phyloP scores from a whole-genome alignment of 1,140 invertebrate species.

The Pogonus chalceus region DNA sequence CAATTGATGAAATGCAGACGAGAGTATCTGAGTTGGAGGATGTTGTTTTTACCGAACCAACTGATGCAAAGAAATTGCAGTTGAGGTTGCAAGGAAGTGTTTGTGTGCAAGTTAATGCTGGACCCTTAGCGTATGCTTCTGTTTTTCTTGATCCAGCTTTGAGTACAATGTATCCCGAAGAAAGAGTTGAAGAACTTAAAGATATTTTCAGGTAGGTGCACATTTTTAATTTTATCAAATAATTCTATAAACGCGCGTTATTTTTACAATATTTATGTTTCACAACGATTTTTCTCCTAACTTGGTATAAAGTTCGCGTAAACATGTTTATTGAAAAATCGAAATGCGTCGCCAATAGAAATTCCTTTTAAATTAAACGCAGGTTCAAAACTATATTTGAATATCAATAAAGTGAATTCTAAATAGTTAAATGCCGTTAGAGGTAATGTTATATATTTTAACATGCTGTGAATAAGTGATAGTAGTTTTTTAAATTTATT shows the following conservation, averaged over 20 bases:
- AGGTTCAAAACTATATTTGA: too few relatives aligned
- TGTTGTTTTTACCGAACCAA: conserved; percentile 65
- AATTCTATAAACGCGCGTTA: neutral
- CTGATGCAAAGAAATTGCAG: conserved; percentile 83
- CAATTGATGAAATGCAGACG: conserved; percentile 83
- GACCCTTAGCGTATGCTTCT: conserved; percentile 83
- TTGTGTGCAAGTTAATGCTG: conserved; percentile 91
- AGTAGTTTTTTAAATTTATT: neutral
- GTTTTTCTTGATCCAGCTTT: conserved; percentile 72
- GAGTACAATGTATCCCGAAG: conserved; percentile 60
- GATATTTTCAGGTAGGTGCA: conserved; percentile 68
- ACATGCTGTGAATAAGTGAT: too few relatives aligned
- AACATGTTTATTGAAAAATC: too few relatives aligned
- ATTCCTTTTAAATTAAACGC: too few relatives aligned
- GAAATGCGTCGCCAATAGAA: too few relatives aligned
- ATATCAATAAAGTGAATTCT: too few relatives aligned
- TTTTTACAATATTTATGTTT: too few relatives aligned
- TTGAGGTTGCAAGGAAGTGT: conserved; percentile 81
- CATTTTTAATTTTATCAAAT: neutral
- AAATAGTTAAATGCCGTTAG: too few relatives aligned
- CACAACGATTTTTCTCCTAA: too few relatives aligned
- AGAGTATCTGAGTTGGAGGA: conserved; percentile 75
- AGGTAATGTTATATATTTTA: too few relatives aligned
- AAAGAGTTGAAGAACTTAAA: conserved; percentile 75
- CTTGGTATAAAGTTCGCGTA: too few relatives aligned